Evolutionary conservation across 1,140 invertebrate species (phyloP).

Genomic region (Melipona quadrifasciata): DNA sequence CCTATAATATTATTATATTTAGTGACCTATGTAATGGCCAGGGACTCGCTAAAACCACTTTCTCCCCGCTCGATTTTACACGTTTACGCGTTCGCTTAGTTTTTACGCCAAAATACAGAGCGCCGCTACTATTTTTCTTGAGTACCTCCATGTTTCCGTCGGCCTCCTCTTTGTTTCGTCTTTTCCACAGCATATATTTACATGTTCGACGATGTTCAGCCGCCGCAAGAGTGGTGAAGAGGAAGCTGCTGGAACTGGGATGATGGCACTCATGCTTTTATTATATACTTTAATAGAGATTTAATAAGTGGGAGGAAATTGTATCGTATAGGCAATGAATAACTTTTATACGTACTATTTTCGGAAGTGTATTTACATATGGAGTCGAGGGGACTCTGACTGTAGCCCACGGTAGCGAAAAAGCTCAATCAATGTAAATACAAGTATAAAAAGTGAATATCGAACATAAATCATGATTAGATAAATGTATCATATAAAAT

Average conservation of each 20-base stretch:
- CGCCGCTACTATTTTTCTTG: constrained; percentile 36
- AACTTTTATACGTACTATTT: constrained; percentile 47
- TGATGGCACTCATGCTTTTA: constrained; percentile 26
- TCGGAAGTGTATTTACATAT: constrained; percentile 58
- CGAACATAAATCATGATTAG: not conserved
- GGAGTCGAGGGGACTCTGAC: constrained; percentile 28
- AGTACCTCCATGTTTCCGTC: constrained; percentile 14
- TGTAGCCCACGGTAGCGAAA: constrained; percentile 49
- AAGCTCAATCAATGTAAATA: not conserved
- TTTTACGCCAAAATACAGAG: constrained; percentile 56
- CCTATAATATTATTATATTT: constrained; percentile 72
- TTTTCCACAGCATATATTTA: constrained; percentile 41
- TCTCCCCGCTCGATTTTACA: constrained; percentile 41
- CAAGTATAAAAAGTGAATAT: not conserved
- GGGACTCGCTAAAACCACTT: constrained; percentile 44
- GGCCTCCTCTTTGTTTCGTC: constrained; percentile 1
- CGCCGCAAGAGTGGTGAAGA: constrained; percentile 4
- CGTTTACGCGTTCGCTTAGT: constrained; percentile 49
- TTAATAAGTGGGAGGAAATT: constrained; percentile 67
- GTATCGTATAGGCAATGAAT: constrained; percentile 67
- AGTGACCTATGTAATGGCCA: constrained; percentile 69
- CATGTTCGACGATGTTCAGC: constrained; percentile 28
- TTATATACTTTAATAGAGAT: constrained; percentile 61
- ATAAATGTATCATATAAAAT: not conserved
- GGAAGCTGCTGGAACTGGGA: constrained; percentile 31